These are phyloP conservation scores for Drosophila sproati DNA, from an alignment of 1,140 invertebrate species.

Conservation along the genomic window DNA sequence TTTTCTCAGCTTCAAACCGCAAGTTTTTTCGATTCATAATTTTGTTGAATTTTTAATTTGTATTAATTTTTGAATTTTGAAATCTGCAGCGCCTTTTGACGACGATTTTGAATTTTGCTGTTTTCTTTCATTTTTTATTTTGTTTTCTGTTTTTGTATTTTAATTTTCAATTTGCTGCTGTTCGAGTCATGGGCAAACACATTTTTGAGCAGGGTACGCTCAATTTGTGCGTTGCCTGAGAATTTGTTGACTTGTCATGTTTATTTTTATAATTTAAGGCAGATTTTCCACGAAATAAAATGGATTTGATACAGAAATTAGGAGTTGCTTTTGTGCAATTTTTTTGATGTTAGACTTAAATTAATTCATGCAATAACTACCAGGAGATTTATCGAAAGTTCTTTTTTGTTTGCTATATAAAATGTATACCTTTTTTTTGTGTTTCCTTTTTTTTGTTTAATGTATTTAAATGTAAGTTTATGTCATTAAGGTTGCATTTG, in stretches of 20 bases:
- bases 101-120: constrained; percentile 76
- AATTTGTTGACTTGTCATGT: constrained; percentile 73
- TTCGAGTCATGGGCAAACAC: constrained; percentile 15
- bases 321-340: constrained; percentile 52
- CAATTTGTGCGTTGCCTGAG: constrained; percentile 3
- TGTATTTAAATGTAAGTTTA: constrained; percentile 79
- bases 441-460: constrained; percentile 64
- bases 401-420: constrained; percentile 50
- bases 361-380: constrained; percentile 63
- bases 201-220: neutral
- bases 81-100: constrained; percentile 58
- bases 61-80: constrained; percentile 69
- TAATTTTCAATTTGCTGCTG: constrained; percentile 52
- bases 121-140: constrained; percentile 35
- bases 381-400: constrained; percentile 72
- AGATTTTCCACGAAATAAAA: constrained; percentile 88
- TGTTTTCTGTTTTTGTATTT: constrained; percentile 38
- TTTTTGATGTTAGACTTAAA: constrained; percentile 48
- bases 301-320: constrained; percentile 53
- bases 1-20: constrained; percentile 49
- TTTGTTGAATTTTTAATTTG: constrained; percentile 58
- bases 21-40: constrained; percentile 48
- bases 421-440: constrained; percentile 59
- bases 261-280: constrained; percentile 86
- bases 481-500: constrained; percentile 60